phyloP scores from a whole-genome alignment of 2,113 vertebrate species.

The Dermatemys mawii region DNA sequence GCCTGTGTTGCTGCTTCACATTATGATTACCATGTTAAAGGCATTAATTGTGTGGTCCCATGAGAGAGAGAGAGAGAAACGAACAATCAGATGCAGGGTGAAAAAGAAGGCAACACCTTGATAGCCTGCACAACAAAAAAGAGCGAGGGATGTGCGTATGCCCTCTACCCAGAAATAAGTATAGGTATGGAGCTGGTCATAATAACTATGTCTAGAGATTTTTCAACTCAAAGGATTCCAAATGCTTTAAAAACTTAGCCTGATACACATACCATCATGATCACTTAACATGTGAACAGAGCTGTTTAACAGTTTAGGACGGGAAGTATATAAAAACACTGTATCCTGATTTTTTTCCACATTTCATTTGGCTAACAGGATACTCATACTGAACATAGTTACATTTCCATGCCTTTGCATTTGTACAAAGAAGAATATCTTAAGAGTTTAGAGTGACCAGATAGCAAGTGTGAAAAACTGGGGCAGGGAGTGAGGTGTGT shows the following conservation, averaged over 20 bases:
- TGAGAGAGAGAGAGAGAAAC: neutral
- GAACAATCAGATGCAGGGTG: neutral
- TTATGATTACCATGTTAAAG: slow-evolving; percentile 21
- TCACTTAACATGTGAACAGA: neutral
- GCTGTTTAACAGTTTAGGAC: neutral
- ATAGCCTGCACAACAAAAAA: neutral
- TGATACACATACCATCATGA: neutral
- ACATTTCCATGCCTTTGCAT: neutral
- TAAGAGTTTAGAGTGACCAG: too few relatives aligned
- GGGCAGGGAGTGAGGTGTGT: too few relatives aligned
- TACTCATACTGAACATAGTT: neutral
- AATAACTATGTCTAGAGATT: neutral
- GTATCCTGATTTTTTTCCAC: neutral
- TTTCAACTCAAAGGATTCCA: fast-evolving
- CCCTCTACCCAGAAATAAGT: neutral
- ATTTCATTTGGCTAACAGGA: neutral
- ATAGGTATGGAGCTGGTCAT: neutral
- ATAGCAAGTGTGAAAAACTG: too few relatives aligned
- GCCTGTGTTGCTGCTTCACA: slow-evolving; percentile 18
- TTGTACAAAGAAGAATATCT: neutral
- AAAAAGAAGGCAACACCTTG: neutral
- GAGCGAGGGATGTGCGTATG: neutral
- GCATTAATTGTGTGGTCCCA: slow-evolving; percentile 16
- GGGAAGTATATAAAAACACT: neutral
- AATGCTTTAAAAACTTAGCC: neutral